phyloP scores from a whole-genome alignment of 2,888 invertebrate species.

The Nomada fabriciana region DNA sequence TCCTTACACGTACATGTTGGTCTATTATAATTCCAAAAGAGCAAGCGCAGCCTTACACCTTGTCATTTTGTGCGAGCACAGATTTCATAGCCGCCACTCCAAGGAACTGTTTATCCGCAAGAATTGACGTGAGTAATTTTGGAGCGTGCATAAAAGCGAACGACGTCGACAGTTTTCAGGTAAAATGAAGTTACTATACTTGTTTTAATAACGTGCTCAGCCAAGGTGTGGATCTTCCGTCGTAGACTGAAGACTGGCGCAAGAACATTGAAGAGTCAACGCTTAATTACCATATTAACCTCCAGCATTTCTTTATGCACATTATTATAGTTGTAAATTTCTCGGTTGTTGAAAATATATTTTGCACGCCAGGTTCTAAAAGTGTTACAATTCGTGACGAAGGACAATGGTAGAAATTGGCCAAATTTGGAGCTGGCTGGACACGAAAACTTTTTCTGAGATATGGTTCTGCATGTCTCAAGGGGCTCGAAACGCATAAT shows the following conservation, averaged over 20 bases:
- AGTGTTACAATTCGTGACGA: background rate
- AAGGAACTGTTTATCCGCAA: slow-evolving; percentile 23
- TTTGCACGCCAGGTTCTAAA: too few species aligned
- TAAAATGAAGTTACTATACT: slow-evolving; percentile 29
- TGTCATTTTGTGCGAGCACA: slow-evolving; percentile 13
- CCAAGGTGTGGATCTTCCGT: background rate
- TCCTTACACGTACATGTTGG: background rate
- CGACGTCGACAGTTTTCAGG: slow-evolving; percentile 32
- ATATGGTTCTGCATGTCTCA: background rate
- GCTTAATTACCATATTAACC: slow-evolving; percentile 32
- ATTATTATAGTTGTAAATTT: too few species aligned
- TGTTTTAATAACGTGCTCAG: slow-evolving; percentile 40
- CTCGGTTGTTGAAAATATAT: too few species aligned
- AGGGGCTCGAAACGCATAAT: background rate
- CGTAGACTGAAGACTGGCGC: background rate
- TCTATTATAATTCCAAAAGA: background rate
- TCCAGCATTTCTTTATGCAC: background rate
- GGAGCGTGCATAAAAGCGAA: slow-evolving; percentile 1
- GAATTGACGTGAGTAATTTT: slow-evolving; percentile 34
- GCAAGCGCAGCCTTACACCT: background rate
- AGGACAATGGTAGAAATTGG: background rate
- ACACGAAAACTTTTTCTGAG: background rate
- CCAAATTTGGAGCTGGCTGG: background rate
- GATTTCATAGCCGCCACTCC: slow-evolving; percentile 31
- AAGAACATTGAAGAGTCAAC: slow-evolving; percentile 20